Evolutionary conservation across 2,797 vertebrate species (phyloP), one percentile per base, ranked within the genome.

Genomic region (Atherinosoma microstoma): DNA sequence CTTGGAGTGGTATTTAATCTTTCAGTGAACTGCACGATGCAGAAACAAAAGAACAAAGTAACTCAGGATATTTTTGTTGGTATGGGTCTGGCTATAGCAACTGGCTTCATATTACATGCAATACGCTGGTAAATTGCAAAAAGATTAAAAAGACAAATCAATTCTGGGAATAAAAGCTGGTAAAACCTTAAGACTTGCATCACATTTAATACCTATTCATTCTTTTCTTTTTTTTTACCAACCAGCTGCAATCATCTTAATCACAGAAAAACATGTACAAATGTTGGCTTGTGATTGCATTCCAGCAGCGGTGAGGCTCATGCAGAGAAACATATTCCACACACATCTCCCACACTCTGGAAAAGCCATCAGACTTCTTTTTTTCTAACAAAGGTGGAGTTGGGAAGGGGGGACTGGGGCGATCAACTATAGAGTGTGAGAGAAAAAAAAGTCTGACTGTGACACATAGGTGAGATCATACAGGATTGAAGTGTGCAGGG

Each of bases 351-450:
- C 78, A 83, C 89, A 76, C 79, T 89, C 92, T 93, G 91, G 91
- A 91, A 94, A 94, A 95, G 89, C 77, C 87, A 95, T 94, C 86
- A 94, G 69, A 84, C 86, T 62, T 86, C 72, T 89, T 73, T 64
- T 77, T 84, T 86, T 82, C 80, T 76, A 87, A 80, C 79, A 88
- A 90, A 86, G 75, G 70, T 64, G 75, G 70, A 59, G 30, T 30
- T 54, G 34, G 49, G 24, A 60, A 66, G 61, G 61, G 42, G 42
- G 42, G 1, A 15, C 40, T 54, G 54, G 70, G 42, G 7, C 58
- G 45, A 77, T 75, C 84, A 64, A 76, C 78, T 81, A 76, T 70
- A 79, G 75, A 76, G 71, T 73, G 75, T 77, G 84, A 86, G 83
- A 83, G 84, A 83, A 80, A 86, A 76, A 63, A 77, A n/a, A 80